Conservation (phyloP, 2,797 vertebrate species). For the Hemibagrus guttatus region DNA sequence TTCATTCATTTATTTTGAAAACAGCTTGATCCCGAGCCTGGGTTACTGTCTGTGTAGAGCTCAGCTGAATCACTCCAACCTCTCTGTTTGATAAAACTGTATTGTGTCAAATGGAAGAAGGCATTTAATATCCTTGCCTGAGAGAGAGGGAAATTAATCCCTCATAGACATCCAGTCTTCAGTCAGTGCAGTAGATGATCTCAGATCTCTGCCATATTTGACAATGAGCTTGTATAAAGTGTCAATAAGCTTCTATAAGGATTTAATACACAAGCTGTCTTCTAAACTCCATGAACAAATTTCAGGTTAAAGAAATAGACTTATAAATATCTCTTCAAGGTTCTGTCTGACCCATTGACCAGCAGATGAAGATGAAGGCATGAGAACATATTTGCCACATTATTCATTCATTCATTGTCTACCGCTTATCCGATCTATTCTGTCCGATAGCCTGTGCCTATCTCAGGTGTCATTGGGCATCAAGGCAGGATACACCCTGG, state of each 20-base stretch:
- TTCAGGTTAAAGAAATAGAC: neutral
- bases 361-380: neutral
- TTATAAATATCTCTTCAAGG: neutral
- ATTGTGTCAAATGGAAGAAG: neutral
- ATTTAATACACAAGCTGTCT: neutral
- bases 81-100: neutral
- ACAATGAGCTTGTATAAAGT: too few species aligned
- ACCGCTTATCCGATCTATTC: too few species aligned
- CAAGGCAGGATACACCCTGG: too few species aligned
- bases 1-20: slow-evolving; percentile 1
- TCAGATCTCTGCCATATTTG: slow-evolving; percentile 21
- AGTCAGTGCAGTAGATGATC: slow-evolving; percentile 14
- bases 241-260: slow-evolving; percentile 11
- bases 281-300: neutral
- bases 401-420: too few species aligned
- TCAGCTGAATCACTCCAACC: neutral
- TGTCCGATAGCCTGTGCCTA: too few species aligned
- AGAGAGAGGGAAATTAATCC: neutral
- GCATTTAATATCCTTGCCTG: neutral
- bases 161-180: neutral
- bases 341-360: neutral
- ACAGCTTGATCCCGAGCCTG: neutral
- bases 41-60: neutral
- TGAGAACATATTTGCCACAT: neutral
- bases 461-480: too few species aligned